A percentile compares a stretch with the other conserved stretches of the same genome.
Conservation (phyloP, 1,140 invertebrate genomes). For the Nasonia longicornis region DNA sequence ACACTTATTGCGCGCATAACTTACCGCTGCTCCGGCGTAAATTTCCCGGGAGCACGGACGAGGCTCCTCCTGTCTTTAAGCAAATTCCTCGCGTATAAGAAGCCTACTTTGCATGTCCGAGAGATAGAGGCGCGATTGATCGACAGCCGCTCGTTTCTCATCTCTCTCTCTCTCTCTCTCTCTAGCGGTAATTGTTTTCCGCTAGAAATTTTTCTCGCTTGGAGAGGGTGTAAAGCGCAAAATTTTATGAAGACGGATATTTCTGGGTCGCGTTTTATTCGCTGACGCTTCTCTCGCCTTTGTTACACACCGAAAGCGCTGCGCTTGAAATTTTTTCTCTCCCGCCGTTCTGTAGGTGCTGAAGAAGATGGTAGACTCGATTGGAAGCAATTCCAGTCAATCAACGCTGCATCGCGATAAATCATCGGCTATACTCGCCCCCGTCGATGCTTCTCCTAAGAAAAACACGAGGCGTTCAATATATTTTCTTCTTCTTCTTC, state of each 20-base stretch:
- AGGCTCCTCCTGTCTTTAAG: background rate
- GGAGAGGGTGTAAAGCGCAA: background rate
- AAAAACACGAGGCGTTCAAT: too few species aligned
- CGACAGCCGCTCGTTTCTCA: slow-evolving; percentile 18
- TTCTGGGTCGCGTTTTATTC: slow-evolving; percentile 20
- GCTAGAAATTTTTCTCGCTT: background rate
- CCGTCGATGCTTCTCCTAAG: too few species aligned
- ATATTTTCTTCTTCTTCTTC: background rate
- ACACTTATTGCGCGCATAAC: slow-evolving; percentile 24
- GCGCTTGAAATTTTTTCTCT: background rate
- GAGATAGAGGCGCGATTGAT: background rate
- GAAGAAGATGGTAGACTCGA: background rate
- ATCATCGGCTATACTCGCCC: background rate
- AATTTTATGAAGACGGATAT: slow-evolving; percentile 17
- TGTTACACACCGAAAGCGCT: background rate
- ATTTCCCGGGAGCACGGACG: background rate
- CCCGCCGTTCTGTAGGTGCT: too few species aligned
- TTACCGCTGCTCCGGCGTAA: slow-evolving; percentile 15
- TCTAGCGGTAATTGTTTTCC: slow-evolving; percentile 15
- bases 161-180: background rate
- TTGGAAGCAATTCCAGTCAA: background rate
- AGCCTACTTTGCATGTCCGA: slow-evolving; percentile 3
- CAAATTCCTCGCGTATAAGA: background rate
- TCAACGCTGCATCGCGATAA: background rate
- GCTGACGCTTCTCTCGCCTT: background rate